Conservation (phyloP, 2,113 vertebrate genomes). For the Cyphomyrus plagiostoma region DNA sequence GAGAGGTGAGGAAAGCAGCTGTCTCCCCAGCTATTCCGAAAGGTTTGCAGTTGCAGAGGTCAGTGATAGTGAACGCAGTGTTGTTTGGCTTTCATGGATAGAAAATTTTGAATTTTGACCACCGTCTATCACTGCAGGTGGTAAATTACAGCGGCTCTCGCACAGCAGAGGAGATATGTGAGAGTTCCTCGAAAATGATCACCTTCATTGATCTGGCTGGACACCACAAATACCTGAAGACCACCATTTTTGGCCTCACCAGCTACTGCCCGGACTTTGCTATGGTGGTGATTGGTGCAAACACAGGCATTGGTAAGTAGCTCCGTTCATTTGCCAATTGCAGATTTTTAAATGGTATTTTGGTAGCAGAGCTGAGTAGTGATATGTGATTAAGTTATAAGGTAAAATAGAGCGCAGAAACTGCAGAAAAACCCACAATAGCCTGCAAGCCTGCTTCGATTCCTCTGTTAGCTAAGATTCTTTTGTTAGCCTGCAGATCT, state of each 20-base stretch:
- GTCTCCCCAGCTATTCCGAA: background rate
- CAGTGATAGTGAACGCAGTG: background rate
- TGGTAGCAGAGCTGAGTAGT: background rate
- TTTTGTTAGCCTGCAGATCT: background rate
- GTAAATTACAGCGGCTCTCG: slow-evolving; percentile 97
- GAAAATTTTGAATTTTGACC: background rate
- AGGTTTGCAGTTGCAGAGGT: background rate
- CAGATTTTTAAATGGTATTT: background rate
- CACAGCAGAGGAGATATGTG: slow-evolving; percentile 95
- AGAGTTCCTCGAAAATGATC: slow-evolving; percentile 98
- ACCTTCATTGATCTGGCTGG: slow-evolving; percentile 97
- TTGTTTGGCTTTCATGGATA: background rate
- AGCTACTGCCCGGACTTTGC: slow-evolving; percentile 98
- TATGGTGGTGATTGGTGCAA: slow-evolving; percentile 93
- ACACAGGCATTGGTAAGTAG: slow-evolving; percentile 87
- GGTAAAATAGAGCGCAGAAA: background rate
- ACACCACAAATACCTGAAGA: slow-evolving; percentile 97
- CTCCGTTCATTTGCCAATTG: background rate
- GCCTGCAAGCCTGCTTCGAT: background rate
- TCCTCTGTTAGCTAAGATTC: background rate
- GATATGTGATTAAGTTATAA: background rate
- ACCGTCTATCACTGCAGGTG: slow-evolving; percentile 58
- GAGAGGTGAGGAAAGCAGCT: slow-evolving; percentile 70
- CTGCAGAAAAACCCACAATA: background rate
- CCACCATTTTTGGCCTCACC: slow-evolving; percentile 96